phyloP scores from a whole-genome alignment of 2,888 invertebrate species.

The Cybosia mesomella region DNA sequence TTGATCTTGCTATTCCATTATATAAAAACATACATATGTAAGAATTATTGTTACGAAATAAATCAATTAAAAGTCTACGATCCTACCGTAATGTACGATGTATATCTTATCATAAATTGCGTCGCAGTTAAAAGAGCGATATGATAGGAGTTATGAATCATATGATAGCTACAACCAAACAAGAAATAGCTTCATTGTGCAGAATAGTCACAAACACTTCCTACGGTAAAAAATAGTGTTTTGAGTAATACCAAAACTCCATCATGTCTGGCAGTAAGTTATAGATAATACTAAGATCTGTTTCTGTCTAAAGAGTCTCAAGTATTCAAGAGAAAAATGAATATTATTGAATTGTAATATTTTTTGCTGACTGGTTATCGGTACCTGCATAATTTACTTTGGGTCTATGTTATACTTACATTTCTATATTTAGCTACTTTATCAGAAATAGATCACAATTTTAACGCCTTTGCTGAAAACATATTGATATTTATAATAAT shows the following conservation, averaged over 20 bases:
- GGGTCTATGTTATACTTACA: too few relatives aligned
- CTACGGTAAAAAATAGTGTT: slow-evolving; percentile 25
- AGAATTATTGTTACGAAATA: background rate
- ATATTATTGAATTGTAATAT: background rate
- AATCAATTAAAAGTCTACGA: slow-evolving; percentile 5
- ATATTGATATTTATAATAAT: too few relatives aligned
- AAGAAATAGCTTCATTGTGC: slow-evolving; percentile 47
- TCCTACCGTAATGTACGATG: background rate
- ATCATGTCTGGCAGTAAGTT: slow-evolving; percentile 61
- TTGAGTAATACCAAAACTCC: slow-evolving; percentile 21
- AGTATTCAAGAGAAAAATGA: background rate
- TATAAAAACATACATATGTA: too few relatives aligned
- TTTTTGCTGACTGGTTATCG: background rate
- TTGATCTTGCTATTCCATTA: too few relatives aligned
- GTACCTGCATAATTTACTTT: too few relatives aligned
- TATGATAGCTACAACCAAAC: slow-evolving; percentile 54
- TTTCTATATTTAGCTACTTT: too few relatives aligned
- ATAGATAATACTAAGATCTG: background rate
- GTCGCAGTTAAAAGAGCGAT: slow-evolving; percentile 54
- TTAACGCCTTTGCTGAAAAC: too few relatives aligned
- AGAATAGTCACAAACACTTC: slow-evolving; percentile 34
- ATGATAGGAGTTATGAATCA: slow-evolving; percentile 53
- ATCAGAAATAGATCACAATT: too few relatives aligned
- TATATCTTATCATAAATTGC: slow-evolving; percentile 59
- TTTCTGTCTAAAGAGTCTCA: background rate